These are phyloP conservation scores for Hoplostethus mediterraneus DNA, from an alignment of 2,797 vertebrate species.

Conservation along the genomic window DNA sequence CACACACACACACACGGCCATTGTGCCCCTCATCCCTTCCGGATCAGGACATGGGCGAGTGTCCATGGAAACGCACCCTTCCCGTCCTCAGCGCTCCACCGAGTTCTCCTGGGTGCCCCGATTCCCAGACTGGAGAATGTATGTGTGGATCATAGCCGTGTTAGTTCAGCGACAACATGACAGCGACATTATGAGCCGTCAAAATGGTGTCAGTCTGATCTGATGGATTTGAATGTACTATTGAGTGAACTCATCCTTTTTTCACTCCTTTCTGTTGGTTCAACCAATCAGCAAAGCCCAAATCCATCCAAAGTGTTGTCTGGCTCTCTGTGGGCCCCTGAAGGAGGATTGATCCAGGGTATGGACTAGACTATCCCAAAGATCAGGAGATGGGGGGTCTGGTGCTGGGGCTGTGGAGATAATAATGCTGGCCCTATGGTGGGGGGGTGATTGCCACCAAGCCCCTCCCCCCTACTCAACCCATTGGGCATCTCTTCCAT, in stretches of 20 bases:
- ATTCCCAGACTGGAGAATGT: background rate
- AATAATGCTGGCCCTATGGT: conserved; percentile 39
- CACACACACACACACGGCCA: conserved; percentile 22
- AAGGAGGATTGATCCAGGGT: background rate
- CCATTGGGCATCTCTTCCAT: conserved; percentile 48
- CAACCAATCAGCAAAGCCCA: background rate
- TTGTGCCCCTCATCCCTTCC: conserved; percentile 5
- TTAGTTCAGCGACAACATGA: background rate
- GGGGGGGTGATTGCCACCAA: conserved; percentile 43
- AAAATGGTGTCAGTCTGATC: background rate
- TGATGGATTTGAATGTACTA: background rate
- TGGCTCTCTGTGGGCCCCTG: background rate
- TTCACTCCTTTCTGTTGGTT: background rate
- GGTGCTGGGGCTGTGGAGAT: conserved; percentile 45
- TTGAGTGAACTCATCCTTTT: background rate
- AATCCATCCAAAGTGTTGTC: background rate
- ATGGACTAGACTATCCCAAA: background rate
- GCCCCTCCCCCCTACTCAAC: background rate
- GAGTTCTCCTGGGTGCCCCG: conserved; percentile 34
- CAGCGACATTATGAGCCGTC: no score
- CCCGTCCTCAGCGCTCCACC: conserved; percentile 12
- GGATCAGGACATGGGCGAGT: conserved; percentile 18
- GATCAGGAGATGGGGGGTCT: background rate
- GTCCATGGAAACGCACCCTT: conserved; percentile 48
- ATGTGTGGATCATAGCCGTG: background rate